Percentiles rank a stretch among this genome's conserved stretches.
Evolutionary conservation across 2,888 invertebrate species (phyloP).

Genomic region (Steinernema carpocapsae): DNA sequence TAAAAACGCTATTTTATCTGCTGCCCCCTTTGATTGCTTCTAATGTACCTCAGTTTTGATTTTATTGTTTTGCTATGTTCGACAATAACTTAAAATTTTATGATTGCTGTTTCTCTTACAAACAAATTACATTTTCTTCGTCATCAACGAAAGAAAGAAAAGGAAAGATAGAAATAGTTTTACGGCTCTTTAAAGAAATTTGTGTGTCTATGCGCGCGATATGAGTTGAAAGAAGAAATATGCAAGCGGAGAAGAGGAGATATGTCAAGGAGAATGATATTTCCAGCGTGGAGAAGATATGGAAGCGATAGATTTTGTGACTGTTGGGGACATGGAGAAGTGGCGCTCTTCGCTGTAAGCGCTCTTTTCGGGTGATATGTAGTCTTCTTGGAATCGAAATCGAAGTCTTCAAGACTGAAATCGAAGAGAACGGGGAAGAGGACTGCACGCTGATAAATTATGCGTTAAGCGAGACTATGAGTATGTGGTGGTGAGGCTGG

Average conservation of each 20-base stretch:
- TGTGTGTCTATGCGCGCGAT: not conserved
- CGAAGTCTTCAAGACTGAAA: not conserved
- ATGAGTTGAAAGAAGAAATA: not conserved
- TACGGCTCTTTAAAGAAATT: not conserved
- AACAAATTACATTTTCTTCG: not conserved
- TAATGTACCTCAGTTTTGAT: too few species aligned
- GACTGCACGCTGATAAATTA: not conserved
- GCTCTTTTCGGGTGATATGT: constrained; percentile 17
- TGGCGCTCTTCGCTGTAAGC: not conserved
- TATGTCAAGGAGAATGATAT: not conserved
- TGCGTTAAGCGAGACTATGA: not conserved
- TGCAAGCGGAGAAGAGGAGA: not conserved
- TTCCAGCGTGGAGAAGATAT: not conserved
- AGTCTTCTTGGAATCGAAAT: not conserved
- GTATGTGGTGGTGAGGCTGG: not conserved
- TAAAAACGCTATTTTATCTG: too few species aligned
- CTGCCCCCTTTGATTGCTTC: too few species aligned
- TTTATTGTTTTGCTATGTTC: too few species aligned
- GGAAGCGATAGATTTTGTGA: not conserved
- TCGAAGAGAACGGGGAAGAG: too few species aligned
- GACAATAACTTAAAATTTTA: constrained; percentile 27
- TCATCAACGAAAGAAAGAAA: not conserved
- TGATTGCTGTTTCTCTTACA: constrained; percentile 6
- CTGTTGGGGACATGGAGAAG: not conserved
- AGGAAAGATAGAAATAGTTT: not conserved